Base-by-base conservation (phyloP, 2,797 vertebrate genomes). In the Mormyrops boulengeri region DNA sequence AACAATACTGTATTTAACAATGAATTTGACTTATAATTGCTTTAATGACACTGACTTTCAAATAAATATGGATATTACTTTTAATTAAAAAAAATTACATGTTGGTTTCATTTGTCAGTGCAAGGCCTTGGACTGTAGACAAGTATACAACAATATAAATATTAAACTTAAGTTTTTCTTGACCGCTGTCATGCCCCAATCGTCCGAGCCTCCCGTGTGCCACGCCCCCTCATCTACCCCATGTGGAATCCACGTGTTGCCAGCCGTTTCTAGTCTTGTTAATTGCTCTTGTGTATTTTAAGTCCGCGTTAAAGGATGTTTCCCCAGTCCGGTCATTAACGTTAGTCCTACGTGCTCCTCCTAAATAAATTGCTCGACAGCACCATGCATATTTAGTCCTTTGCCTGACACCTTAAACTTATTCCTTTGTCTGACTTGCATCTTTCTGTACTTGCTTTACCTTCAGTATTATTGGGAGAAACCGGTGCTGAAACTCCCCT, bases 1-100 rank as follows among this genome's bases (percentile, higher is more conserved):
- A 85, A 85, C n/a, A 49, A 44, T 49, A 52, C n/a, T 52, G 44
- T 85, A 85, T 85, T 85, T 85, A 52, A 85, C 82, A 85, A 14
- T n/a, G 47, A 85, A 85, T 85, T 49, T 52, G n/a, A 50, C 82
- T 80, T 80, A 9, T 44, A 80, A 80, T 80, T 80, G 17, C 38
- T 8, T 19, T 80, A 2, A 41, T 44, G 73, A 80, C 14, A 44
- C 34, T 44, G 73, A 44, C 41, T 80, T 80, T 80, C 38, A 19
- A 80, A 44, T 44, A 80, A 80, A 80, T 44, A 19, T 44, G 5
- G 0, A 44, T 44, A 80, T 73, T 38, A 44, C 38, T n/a, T 41
- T n/a, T 80, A 44, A 44, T 80, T 41, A 44, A 19, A 17, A 80
- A 7, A 1, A 26, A 22, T 3, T 7, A 0, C 2, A 41, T 44